Evolutionary conservation across 2,797 vertebrate genomes (phyloP), one percentile per base, ranked within the genome.

Genomic region (Xiphorhynchus erythropygius): DNA sequence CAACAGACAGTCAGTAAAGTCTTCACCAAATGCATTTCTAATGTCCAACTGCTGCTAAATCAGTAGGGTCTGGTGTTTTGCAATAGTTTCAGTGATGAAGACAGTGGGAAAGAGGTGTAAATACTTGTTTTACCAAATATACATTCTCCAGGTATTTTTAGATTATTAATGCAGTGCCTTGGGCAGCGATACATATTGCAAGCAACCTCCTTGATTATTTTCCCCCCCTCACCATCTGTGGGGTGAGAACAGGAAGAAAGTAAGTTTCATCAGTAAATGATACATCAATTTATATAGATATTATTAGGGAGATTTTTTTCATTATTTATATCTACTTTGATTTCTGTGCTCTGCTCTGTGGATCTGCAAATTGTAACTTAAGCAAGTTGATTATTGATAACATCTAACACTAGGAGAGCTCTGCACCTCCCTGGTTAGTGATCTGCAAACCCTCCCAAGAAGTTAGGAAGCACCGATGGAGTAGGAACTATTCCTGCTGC

Each of bases 1-100:
- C 90, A 95, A 95, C 91, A 94, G 93, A 96, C 94, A 76, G 80
- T 71, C 84, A 82, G 80, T 69, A 27, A 74, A 84, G 68, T 49
- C 89, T 94, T 96, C 87, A 80, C 80, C 74, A 87, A 91, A 80
- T 77, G 88, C 65, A 50, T 92, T 85, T 79, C 85, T 88, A 64
- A 89, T 87, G 83, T 91, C 92, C 91, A 89, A 82, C 73, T 86
- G 87, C 91, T 90, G 80, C 87, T 95, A 60, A 62, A 87, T 87
- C 85, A 85, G 81, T 73, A 71, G 62, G 82, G 47, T 78, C 80
- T 80, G 89, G 52, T 84, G 83, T 86, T 94, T 47, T 73, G 57
- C 83, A 68, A 37, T 49, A n/a, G 46, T 89, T 94, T 84, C 62
- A 25, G 2, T 67, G 64, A 65, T 4, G n/a, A 82, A 89, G 90